Conservation (phyloP, 2,797 vertebrate genomes). For the Helicolenus hilgendorfi region DNA sequence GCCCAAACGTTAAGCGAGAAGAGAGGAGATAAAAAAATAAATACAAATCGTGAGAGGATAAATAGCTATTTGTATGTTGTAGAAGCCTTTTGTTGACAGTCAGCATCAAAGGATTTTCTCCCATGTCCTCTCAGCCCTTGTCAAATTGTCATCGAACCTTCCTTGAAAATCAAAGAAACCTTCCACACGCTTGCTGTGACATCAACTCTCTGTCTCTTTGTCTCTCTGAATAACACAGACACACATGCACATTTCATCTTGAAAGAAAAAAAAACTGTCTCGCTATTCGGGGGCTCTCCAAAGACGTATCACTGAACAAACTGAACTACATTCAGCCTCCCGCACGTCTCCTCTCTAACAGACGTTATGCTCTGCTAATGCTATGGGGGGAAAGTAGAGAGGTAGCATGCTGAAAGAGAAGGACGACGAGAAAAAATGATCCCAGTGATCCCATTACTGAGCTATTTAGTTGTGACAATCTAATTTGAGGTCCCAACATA, state of each 20-base stretch:
- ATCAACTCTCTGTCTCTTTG: slow-evolving; percentile 64
- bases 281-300: slow-evolving; percentile 63
- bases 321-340: slow-evolving; percentile 65
- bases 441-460: slow-evolving; percentile 48
- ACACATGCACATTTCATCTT: slow-evolving; percentile 66
- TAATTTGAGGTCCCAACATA: slow-evolving; percentile 55
- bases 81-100: slow-evolving; percentile 79
- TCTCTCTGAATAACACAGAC: slow-evolving; percentile 61
- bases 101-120: slow-evolving; percentile 81
- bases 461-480: slow-evolving; percentile 58
- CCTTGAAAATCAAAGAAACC: slow-evolving; percentile 77
- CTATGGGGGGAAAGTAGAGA: slow-evolving; percentile 19
- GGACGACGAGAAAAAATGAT: slow-evolving; percentile 31
- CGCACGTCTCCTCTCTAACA: slow-evolving; percentile 40
- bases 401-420: slow-evolving; percentile 19
- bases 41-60: slow-evolving; percentile 32
- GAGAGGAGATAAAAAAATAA: not conserved
- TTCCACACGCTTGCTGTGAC: slow-evolving; percentile 64
- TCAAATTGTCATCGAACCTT: slow-evolving; percentile 82
- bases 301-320: slow-evolving; percentile 71
- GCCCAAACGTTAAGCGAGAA: slow-evolving; percentile 18
- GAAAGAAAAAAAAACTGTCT: slow-evolving; percentile 41
- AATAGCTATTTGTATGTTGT: slow-evolving; percentile 73
- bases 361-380: slow-evolving; percentile 42
- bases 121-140: slow-evolving; percentile 74